Evolutionary conservation across 2,888 invertebrate species (phyloP).

Genomic region (Agrilus mali): DNA sequence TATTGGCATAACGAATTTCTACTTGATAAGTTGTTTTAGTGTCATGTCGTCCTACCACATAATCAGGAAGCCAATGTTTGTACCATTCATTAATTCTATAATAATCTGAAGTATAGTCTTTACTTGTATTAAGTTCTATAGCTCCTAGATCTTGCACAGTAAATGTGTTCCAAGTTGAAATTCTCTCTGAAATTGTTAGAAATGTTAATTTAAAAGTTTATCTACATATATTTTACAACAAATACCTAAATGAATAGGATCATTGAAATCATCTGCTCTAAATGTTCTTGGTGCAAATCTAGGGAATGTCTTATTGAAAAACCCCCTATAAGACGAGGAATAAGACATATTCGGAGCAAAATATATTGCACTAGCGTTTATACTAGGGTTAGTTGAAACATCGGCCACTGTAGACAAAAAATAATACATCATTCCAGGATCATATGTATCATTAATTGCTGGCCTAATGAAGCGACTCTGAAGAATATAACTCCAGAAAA

Average conservation of each 20-base stretch:
- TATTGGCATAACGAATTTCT: constrained; percentile 87
- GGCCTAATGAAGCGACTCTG: constrained; percentile 84
- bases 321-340: constrained; percentile 85
- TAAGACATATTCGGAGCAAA: constrained; percentile 91
- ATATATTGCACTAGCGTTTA: constrained; percentile 87
- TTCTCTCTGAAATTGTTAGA: constrained; percentile 47
- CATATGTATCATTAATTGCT: constrained; percentile 83
- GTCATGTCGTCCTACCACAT: constrained; percentile 66
- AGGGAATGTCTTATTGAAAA: constrained; percentile 92
- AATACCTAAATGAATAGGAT: constrained; percentile 70
- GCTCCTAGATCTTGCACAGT: constrained; percentile 77
- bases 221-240: no score
- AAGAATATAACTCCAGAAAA: constrained; percentile 90
- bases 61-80: constrained; percentile 80
- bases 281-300: constrained; percentile 89
- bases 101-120: constrained; percentile 82
- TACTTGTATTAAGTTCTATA: constrained; percentile 57
- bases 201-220: no score
- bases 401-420: constrained; percentile 91
- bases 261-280: constrained; percentile 85
- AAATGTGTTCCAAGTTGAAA: constrained; percentile 90
- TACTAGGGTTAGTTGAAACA: constrained; percentile 81
- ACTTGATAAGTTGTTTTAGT: constrained; percentile 88
- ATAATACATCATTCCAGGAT: constrained; percentile 97
- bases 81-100: constrained; percentile 95